These are phyloP conservation scores for Pogonomyrmex barbatus DNA, from an alignment of 1,140 invertebrate species.

Conservation along the genomic window DNA sequence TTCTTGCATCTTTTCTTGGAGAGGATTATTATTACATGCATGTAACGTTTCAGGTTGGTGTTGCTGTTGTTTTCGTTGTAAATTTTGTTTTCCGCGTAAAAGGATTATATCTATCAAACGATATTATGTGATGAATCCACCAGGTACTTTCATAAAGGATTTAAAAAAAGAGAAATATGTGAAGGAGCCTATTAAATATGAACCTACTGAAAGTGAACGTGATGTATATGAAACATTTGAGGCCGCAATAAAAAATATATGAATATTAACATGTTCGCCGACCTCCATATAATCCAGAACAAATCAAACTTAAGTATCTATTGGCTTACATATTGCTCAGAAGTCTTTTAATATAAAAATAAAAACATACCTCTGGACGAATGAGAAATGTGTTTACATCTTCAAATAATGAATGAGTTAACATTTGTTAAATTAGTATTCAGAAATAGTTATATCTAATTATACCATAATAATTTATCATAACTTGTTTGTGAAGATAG, in stretches of 20 bases:
- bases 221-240: constrained; percentile 76
- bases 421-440: constrained; percentile 5
- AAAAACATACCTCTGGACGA: not conserved
- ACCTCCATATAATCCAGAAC: not conserved
- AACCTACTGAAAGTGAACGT: constrained; percentile 76
- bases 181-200: constrained; percentile 66
- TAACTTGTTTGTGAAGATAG: not conserved
- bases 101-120: constrained; percentile 76
- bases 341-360: not conserved
- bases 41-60: constrained; percentile 78
- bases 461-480: not conserved
- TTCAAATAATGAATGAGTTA: not conserved
- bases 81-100: constrained; percentile 78
- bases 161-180: constrained; percentile 32
- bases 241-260: constrained; percentile 78
- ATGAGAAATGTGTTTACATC: not conserved
- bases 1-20: not conserved
- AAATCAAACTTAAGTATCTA: not conserved
- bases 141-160: constrained; percentile 70
- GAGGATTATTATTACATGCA: constrained; percentile 15
- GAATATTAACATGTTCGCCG: constrained; percentile 32
- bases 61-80: constrained; percentile 81
- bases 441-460: not conserved
- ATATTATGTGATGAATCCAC: constrained; percentile 79
- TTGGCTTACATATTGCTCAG: not conserved